Base-by-base conservation (phyloP, 1,140 invertebrate genomes). In the Ips typographus region DNA sequence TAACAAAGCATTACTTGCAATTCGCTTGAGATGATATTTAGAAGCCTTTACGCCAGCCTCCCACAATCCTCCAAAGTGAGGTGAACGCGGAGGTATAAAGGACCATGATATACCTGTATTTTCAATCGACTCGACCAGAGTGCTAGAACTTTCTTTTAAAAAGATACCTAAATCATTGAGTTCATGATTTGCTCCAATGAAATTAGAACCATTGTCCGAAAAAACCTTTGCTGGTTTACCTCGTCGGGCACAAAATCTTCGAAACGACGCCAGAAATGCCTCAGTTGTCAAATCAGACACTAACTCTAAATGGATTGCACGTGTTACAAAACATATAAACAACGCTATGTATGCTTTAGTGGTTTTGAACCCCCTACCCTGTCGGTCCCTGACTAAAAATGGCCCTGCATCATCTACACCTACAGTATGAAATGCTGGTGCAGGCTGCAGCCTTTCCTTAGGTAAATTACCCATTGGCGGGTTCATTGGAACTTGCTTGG, bases 271-370 rank as follows among this genome's bases (percentile, higher is more conserved):
- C 38, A 82, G 58, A 68, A 82, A 82, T 0, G 73, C 75, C 51
- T 79, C 73, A 0, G 80, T 80, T 3, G 74, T 69, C 4, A 84
- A 67, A 7, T 73, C 75, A 6, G 68, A 63, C 0, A 74, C 78
- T 1, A 79, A 22, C 59, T 83, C 82, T 2, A 83, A n/a, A 68
- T 84, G 81, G 1, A 84, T 72, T 0, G 80, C 81, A 58, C 80
- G 66, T 4, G 73, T 77, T 3, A 3, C 3, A 51, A 64, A 64
- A 64, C 62, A 79, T 40, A 77, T 52, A 68, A 77, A 78, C 53
- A 79, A 4, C 70, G 40, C 72, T 40, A 72, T 76, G 77, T 55
- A 74, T 44, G 73, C 74, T 55, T 68, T 73, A 47, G 63, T 59
- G 7, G 36, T 37, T 49, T 63, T 67, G 22, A 72, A 52, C 0